A percentile compares a stretch with the other conserved stretches of the same genome.
These are phyloP conservation scores for Fistularia tabacaria DNA, from an alignment of 2,797 vertebrate species.

Conservation along the genomic window DNA sequence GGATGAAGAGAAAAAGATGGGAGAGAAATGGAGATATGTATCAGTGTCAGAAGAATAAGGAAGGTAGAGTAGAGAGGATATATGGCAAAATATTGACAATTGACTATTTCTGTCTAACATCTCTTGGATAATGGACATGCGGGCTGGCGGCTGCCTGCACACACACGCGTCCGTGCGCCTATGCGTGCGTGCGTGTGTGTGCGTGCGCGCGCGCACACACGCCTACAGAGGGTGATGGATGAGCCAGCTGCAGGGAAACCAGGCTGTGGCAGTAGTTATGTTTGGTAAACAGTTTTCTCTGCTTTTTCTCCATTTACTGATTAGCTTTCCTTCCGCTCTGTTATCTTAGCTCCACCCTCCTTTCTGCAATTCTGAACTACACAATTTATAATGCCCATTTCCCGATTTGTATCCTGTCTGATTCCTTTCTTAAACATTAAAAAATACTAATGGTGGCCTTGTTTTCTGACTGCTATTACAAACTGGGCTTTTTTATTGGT, in stretches of 20 bases:
- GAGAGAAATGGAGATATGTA: conserved; percentile 13
- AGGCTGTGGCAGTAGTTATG: conserved; percentile 39
- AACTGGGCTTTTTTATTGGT: no score
- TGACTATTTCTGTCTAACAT: conserved; percentile 46
- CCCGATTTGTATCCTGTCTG: background rate
- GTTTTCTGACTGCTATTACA: no score
- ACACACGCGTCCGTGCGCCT: no score
- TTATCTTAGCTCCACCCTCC: conserved; percentile 17
- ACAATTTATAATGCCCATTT: no score
- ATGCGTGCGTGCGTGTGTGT: no score
- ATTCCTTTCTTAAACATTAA: no score
- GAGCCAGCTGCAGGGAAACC: no score
- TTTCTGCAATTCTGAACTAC: no score
- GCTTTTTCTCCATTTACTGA: conserved; percentile 53
- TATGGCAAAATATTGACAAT: conserved; percentile 33
- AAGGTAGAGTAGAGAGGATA: conserved; percentile 8
- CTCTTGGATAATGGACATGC: conserved; percentile 50
- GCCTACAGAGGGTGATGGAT: no score
- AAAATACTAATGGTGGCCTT: no score
- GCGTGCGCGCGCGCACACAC: no score
- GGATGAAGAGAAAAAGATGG: conserved; percentile 1
- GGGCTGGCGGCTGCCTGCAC: conserved; percentile 18
- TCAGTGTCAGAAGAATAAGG: conserved; percentile 7
- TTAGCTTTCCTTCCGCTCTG: conserved; percentile 32
- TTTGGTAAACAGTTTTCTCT: conserved; percentile 45